Evolutionary conservation across 1,140 invertebrate genomes (phyloP).

Genomic region (Orchesella cincta): DNA sequence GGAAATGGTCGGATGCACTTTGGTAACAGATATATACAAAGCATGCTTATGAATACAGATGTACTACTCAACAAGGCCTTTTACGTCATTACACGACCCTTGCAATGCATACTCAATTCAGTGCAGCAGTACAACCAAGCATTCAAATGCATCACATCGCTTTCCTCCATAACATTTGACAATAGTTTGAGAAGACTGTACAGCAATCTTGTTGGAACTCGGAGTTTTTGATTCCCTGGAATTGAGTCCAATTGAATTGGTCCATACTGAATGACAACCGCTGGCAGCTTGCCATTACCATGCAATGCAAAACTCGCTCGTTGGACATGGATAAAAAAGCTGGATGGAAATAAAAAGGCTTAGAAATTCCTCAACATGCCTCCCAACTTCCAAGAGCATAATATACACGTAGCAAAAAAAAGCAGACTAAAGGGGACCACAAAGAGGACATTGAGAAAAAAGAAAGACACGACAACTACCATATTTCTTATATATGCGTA

Average conservation of each 20-base stretch:
- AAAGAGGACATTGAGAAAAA: background rate
- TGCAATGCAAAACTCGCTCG: constrained; percentile 18
- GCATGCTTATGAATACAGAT: background rate
- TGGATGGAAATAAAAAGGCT: too few species aligned
- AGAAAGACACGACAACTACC: too few species aligned
- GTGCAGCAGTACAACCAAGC: background rate
- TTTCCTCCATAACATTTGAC: too few species aligned
- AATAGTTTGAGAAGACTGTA: too few species aligned
- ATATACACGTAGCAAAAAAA: too few species aligned
- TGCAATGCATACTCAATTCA: background rate
- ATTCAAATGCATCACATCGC: background rate
- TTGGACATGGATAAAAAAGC: too few species aligned
- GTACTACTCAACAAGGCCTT: background rate
- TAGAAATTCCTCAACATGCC: too few species aligned
- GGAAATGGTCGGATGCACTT: background rate
- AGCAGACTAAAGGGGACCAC: background rate
- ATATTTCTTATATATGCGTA: too few species aligned
- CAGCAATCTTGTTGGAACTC: too few species aligned
- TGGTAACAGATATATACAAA: background rate
- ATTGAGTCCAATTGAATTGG: constrained; percentile 11
- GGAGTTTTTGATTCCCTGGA: constrained; percentile 3
- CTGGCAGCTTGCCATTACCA: constrained; percentile 4
- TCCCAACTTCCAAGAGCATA: too few species aligned
- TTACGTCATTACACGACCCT: background rate
- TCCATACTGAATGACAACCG: background rate